Base-by-base conservation (phyloP, 2,113 vertebrate species). In the Apus apus region DNA sequence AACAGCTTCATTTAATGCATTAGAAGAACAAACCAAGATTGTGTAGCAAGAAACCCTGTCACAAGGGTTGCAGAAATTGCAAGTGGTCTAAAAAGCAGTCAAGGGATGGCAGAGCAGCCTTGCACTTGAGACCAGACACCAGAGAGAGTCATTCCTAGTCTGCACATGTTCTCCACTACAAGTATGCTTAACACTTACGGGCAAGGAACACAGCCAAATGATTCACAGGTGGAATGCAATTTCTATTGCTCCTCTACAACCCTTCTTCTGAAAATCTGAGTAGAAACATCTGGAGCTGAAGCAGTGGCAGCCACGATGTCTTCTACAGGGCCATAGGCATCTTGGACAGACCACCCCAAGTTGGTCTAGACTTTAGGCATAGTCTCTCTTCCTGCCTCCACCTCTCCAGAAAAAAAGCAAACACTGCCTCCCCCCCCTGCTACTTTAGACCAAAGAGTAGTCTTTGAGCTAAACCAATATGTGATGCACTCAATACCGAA, bases 101-200 rank as follows among this genome's bases (percentile, higher is more conserved):
- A 34, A 36, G n/a, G 48, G 30, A 51, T 60, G 67, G 32, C 58
- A 85, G 56, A 50, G 17, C 8, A 20, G 21, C 50, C 29, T 54
- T 60, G 22, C 10, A 1, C 21, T 73, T 83, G 4, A 50, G 16
- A 53, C 11, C 22, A 25, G 70, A 51, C 34, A 29, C 36, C 5
- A 13, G 43, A n/a, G 21, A n/a, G 17, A 9, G 20, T 27, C 71
- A 16, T 17, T 71, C 15, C 36, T 65, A 17, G 20, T 3, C 36
- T 2, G 7, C 8, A 66, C 36, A 14, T 0, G 0, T 5, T 1
- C 58, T 4, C 22, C 30, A n/a, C 30, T 46, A 21, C 43, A 61
- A 40, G 8, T 1, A 0, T 11, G 15, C 15, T 54, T 29, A 6
- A 64, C 11, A 5, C 5, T 20, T 8, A 20, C 3, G 5, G 45